A percentile compares a stretch with the other conserved stretches of the same genome.
These are phyloP conservation scores for Eospalax fontanierii DNA, from an alignment of 2,797 vertebrate species.

Conservation along the genomic window DNA sequence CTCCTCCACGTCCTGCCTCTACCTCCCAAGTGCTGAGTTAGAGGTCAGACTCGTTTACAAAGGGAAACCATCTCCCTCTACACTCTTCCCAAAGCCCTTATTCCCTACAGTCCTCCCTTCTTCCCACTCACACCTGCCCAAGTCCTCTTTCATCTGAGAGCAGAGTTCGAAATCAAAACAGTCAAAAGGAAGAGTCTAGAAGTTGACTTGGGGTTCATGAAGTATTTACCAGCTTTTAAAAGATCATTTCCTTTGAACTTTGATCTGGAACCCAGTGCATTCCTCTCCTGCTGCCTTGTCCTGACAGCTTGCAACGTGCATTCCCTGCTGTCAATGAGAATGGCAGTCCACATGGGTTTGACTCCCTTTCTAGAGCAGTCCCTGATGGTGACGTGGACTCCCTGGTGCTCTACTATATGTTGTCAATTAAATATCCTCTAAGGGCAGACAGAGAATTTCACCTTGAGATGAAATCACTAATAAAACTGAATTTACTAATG, in stretches of 20 bases:
- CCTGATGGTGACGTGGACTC: not conserved
- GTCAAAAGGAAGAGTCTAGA: conserved; percentile 23
- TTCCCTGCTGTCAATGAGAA: not conserved
- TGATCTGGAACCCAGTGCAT: not conserved
- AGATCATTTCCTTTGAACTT: conserved; percentile 46
- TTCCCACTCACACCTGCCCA: not conserved
- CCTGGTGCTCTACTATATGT: not conserved
- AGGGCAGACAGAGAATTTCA: conserved; percentile 38
- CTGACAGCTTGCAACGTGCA: not conserved
- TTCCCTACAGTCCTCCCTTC: not conserved
- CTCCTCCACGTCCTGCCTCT: too few relatives aligned
- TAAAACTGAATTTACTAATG: conserved; percentile 64
- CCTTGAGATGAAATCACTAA: conserved; percentile 44
- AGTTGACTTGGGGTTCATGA: conserved; percentile 4
- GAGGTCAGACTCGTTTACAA: too few relatives aligned
- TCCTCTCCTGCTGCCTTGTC: conserved; percentile 49
- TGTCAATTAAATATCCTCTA: conserved; percentile 17
- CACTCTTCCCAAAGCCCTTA: not conserved
- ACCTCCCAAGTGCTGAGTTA: too few relatives aligned
- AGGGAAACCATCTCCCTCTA: too few relatives aligned
- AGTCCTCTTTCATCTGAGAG: not conserved
- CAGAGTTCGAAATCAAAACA: not conserved
- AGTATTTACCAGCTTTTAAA: conserved; percentile 57
- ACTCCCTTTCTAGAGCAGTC: conserved; percentile 26
- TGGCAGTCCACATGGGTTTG: conserved; percentile 17